Evolutionary conservation across 2,888 invertebrate species (phyloP).

Genomic region (Digitonthophagus gazella): DNA sequence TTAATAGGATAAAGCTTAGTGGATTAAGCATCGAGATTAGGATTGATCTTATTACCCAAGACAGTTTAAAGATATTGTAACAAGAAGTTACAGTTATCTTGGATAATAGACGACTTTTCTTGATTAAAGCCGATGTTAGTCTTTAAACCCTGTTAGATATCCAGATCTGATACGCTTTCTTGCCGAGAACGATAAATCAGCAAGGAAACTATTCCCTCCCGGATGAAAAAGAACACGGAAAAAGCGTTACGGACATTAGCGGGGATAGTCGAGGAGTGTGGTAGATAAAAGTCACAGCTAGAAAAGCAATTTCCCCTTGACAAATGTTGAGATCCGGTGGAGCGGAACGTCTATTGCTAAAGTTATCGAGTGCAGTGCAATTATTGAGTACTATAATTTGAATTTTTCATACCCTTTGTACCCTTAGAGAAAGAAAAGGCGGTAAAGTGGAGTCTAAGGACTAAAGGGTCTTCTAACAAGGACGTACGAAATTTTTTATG

Average conservation of each 20-base stretch:
- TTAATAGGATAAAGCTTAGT: not conserved
- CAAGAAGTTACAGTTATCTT: not conserved
- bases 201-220: not conserved
- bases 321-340: not conserved
- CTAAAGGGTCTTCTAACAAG: no score
- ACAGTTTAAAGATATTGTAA: not conserved
- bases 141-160: not conserved
- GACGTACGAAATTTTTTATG: no score
- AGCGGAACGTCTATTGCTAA: not conserved
- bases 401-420: not conserved
- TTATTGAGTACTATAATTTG: not conserved
- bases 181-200: not conserved
- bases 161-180: not conserved
- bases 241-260: not conserved
- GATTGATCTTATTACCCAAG: not conserved
- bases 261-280: not conserved
- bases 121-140: not conserved
- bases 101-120: not conserved
- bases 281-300: not conserved
- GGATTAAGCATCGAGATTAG: not conserved
- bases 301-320: not conserved
- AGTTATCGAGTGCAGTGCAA: not conserved
- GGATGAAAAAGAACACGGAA: not conserved
- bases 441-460: no score
- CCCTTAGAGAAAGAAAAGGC: no score